Evolutionary conservation across 2,113 vertebrate genomes (phyloP).

Genomic region (Grus americana): DNA sequence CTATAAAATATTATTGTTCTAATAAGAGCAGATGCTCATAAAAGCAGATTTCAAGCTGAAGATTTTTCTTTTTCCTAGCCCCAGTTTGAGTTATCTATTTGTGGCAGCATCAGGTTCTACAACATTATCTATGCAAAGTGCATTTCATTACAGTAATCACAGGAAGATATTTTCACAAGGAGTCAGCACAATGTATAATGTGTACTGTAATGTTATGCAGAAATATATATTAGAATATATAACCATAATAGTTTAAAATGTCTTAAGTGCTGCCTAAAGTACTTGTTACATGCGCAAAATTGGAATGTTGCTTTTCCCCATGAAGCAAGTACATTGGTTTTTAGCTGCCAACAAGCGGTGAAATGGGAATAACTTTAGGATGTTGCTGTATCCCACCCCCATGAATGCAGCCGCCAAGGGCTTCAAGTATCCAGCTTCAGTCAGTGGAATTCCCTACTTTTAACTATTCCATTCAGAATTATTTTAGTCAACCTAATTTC

Average conservation of each 20-base stretch:
- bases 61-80: not conserved
- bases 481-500: not conserved
- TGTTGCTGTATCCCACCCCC: not conserved
- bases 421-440: not conserved
- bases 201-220: not conserved
- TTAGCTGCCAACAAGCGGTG: constrained; percentile 4
- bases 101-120: not conserved
- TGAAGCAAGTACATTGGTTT: not conserved
- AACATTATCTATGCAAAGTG: not conserved
- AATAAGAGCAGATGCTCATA: not conserved
- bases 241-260: not conserved
- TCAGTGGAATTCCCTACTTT: not conserved
- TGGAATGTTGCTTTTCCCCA: not conserved
- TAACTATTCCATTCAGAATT: not conserved
- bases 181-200: not conserved
- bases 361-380: not conserved
- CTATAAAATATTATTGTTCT: not conserved
- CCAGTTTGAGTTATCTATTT: not conserved
- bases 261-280: not conserved
- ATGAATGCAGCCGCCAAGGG: not conserved
- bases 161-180: not conserved
- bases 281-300: not conserved
- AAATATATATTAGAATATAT: not conserved
- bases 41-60: not conserved
- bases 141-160: constrained; percentile 9